Percentiles rank a stretch among this genome's conserved stretches.
These are phyloP conservation scores for Synanthedon myopaeformis DNA, from an alignment of 2,888 invertebrate species.

Conservation along the genomic window DNA sequence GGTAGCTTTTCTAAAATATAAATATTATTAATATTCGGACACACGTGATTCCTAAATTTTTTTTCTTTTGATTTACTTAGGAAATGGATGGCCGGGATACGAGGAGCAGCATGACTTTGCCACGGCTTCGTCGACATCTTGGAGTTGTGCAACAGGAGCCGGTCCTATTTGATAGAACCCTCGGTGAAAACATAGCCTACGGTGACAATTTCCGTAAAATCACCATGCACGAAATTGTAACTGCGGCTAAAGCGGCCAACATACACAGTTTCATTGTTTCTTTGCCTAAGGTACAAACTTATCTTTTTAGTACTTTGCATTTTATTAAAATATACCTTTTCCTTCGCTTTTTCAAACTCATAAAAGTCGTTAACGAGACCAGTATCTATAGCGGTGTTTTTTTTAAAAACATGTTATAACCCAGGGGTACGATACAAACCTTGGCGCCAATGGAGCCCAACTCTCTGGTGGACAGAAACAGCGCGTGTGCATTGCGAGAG, in stretches of 20 bases:
- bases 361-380: not conserved
- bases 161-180: slow-evolving; percentile 83
- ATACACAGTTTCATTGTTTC: slow-evolving; percentile 82
- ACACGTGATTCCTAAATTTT: not conserved
- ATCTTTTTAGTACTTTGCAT: not conserved
- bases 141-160: slow-evolving; percentile 90
- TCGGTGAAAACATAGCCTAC: slow-evolving; percentile 88
- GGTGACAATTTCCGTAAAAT: slow-evolving; percentile 80
- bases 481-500: slow-evolving; percentile 79
- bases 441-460: slow-evolving; percentile 77
- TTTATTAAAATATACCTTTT: not conserved
- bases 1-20: not conserved
- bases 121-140: slow-evolving; percentile 77
- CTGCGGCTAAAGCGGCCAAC: slow-evolving; percentile 81
- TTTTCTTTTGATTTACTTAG: slow-evolving; percentile 16
- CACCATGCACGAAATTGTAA: slow-evolving; percentile 78
- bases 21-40: not conserved
- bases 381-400: too few relatives aligned
- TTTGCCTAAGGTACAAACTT: slow-evolving; percentile 70
- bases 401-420: not conserved
- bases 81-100: slow-evolving; percentile 71
- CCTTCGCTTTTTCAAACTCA: not conserved
- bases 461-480: slow-evolving; percentile 81
- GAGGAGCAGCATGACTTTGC: slow-evolving; percentile 70
- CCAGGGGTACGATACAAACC: slow-evolving; percentile 77